Evolutionary conservation across 2,888 invertebrate genomes (phyloP).

Genomic region (Tetramorium bicarinatum): DNA sequence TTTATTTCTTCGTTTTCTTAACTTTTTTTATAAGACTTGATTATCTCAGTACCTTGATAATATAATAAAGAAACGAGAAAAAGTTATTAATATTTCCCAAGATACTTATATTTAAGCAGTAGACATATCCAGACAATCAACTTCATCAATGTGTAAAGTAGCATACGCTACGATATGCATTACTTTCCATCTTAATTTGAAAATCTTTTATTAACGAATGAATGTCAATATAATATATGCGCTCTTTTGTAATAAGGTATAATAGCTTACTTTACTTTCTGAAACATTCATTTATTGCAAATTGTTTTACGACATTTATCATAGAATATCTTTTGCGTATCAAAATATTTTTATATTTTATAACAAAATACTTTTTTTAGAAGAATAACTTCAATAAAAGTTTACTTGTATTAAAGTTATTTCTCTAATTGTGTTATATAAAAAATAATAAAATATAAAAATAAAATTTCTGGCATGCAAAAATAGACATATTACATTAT

Average conservation of each 20-base stretch:
- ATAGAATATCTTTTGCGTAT: neutral
- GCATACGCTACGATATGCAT: neutral
- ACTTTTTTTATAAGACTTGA: neutral
- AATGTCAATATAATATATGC: neutral
- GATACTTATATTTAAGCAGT: neutral
- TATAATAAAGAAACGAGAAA: neutral
- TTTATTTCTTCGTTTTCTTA: neutral
- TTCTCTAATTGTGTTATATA: too few species aligned
- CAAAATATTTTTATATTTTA: neutral
- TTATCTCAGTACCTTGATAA: neutral
- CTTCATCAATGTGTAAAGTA: constrained; percentile 24
- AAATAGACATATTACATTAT: too few species aligned
- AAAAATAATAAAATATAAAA: too few species aligned
- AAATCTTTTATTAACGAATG: constrained; percentile 17
- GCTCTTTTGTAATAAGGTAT: neutral
- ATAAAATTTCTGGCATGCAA: too few species aligned
- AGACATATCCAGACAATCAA: neutral
- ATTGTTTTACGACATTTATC: neutral
- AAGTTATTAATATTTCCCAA: constrained; percentile 13
- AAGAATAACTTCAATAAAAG: neutral
- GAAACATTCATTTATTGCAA: neutral
- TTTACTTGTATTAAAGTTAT: too few species aligned
- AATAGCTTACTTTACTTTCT: neutral
- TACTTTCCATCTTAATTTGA: constrained; percentile 15
- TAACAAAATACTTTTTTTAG: neutral